These are phyloP conservation scores for Phalera bucephala DNA, from an alignment of 2,888 invertebrate species.

Conservation along the genomic window DNA sequence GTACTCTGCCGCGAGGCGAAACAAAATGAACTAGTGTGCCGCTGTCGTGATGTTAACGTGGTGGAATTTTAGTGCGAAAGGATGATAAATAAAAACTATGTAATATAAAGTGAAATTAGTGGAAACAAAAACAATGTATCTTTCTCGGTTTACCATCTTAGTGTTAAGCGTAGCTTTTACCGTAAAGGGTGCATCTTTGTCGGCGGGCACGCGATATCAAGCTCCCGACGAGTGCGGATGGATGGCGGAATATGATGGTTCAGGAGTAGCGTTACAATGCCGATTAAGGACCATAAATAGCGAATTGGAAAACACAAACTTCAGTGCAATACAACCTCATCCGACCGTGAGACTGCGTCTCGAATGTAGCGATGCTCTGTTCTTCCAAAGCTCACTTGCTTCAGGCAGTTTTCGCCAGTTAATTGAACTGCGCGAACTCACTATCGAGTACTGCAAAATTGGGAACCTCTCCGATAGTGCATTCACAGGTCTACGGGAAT, in stretches of 20 bases:
- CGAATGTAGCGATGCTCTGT: slow-evolving; percentile 91
- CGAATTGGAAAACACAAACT: slow-evolving; percentile 91
- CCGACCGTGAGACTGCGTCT: slow-evolving; percentile 89
- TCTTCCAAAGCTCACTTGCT: slow-evolving; percentile 90
- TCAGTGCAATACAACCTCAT: slow-evolving; percentile 92
- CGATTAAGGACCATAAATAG: slow-evolving; percentile 90
- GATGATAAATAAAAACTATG: slow-evolving; percentile 69
- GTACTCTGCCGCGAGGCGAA: slow-evolving; percentile 53
- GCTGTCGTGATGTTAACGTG: slow-evolving; percentile 59
- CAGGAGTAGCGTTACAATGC: slow-evolving; percentile 88
- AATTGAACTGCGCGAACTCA: slow-evolving; percentile 89
- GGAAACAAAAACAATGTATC: slow-evolving; percentile 67
- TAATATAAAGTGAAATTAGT: slow-evolving; percentile 68
- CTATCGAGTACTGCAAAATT: slow-evolving; percentile 92
- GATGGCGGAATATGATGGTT: slow-evolving; percentile 87
- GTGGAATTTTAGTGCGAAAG: slow-evolving; percentile 65
- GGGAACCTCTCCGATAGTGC: slow-evolving; percentile 91
- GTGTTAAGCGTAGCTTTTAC: slow-evolving; percentile 68
- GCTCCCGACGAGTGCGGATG: slow-evolving; percentile 92
- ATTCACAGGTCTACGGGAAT: slow-evolving; percentile 90
- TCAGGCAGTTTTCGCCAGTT: slow-evolving; percentile 90
- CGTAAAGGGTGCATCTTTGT: slow-evolving; percentile 72
- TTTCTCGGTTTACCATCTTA: slow-evolving; percentile 64
- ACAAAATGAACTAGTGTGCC: slow-evolving; percentile 63
- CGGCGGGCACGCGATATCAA: slow-evolving; percentile 86